Evolutionary conservation across 2,888 invertebrate genomes (phyloP), one percentile per base, ranked within the genome.

Genomic region (Drosophila pseudotalamancana): DNA sequence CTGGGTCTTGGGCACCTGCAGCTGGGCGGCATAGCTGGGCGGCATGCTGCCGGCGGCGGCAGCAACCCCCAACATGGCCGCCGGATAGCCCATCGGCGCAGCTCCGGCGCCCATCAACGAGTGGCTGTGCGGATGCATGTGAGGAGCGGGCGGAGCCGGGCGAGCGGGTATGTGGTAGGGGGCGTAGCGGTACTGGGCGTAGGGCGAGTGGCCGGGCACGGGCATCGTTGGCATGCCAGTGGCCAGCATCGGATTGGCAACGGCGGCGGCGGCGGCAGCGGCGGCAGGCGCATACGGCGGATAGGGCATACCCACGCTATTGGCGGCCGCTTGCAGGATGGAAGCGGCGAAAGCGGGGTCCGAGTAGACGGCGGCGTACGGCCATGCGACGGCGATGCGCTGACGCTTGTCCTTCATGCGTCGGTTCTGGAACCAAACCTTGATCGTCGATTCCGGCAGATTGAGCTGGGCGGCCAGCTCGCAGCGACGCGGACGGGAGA

Each of bases 391-490:
- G 0, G 98, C 97, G 91, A 98, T 95, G 12, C 98, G 93, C 89
- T 99, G 99, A 0, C 99, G 94, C 88, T 99, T 99, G 92, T 99
- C 99, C 90, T 99, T 91, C 91, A 91, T 91, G 72, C 91, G 91
- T 2, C 91, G 89, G 48, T 91, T 91, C 76, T 91, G 91, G 91
- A 99, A 99, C 99, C 99, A 99, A 6, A 99, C 99, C 95, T 99
- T 99, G 77, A 99, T 99, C 2, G 99, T 99, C 23, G 97, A 97
- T 91, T 99, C 99, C 0, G 99, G 98, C 8, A 99, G 93, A 73
- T 97, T 96, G 12, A 99, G 93, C 86, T 97, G 96, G 0, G 97
- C 95, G 0, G 99, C 99, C 32, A 99, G 92, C 91, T 99, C 99
- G 90, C 98, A 98, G 69, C 99, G 93, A 60, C 98, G 93, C 0